Evolutionary conservation across 2,113 vertebrate species (phyloP).

Genomic region (Catharus minimus): DNA sequence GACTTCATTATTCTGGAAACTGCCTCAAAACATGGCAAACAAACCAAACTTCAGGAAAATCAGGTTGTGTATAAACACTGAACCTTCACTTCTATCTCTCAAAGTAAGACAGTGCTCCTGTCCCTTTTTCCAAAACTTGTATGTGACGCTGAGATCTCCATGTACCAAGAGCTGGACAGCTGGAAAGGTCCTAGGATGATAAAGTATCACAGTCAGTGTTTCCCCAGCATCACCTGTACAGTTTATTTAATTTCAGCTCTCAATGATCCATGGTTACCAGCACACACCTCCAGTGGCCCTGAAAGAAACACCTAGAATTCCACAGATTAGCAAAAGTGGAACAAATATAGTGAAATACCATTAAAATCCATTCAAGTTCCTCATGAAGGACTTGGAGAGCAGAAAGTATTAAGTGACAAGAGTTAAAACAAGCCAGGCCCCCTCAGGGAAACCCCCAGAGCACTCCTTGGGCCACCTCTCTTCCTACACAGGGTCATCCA

Average conservation of each 20-base stretch:
- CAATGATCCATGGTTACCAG: background rate
- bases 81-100: background rate
- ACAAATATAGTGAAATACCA: background rate
- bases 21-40: background rate
- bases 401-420: background rate
- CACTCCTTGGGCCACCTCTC: too few species aligned
- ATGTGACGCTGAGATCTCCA: fast-evolving
- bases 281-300: background rate
- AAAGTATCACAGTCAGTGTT: background rate
- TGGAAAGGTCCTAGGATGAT: background rate
- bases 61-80: background rate
- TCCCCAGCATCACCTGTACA: background rate
- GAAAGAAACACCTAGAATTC: background rate
- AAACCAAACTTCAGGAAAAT: background rate
- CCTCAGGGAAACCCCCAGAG: background rate
- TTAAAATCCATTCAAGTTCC: background rate
- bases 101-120: background rate
- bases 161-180: background rate
- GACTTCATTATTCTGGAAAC: background rate
- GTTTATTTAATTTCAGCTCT: background rate
- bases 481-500: background rate
- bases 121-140: background rate
- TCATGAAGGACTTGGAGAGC: background rate
- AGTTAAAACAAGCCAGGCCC: background rate
- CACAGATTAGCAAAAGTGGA: background rate